Evolutionary conservation across 2,888 invertebrate species (phyloP).

Genomic region (Strigamia maritima): DNA sequence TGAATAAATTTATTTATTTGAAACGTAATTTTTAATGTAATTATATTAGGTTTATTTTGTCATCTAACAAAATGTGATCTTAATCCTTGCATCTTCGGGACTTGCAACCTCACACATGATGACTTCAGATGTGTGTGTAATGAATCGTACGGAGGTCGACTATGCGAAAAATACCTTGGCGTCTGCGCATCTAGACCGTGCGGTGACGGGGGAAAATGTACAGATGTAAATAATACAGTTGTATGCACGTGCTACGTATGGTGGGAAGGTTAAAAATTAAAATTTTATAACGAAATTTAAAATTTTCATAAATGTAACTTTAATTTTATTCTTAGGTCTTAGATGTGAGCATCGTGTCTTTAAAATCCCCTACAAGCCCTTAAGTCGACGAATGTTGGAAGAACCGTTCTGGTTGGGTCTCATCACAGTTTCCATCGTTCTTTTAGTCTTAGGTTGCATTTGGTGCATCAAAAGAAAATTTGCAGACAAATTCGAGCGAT

Average conservation of each 20-base stretch:
- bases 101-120: conserved; percentile 55
- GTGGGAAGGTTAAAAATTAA: conserved; percentile 61
- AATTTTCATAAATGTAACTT: not conserved
- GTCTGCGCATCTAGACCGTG: conserved; percentile 73
- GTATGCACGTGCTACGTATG: conserved; percentile 71
- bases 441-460: conserved; percentile 72
- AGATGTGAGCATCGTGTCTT: conserved; percentile 68
- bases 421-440: conserved; percentile 75
- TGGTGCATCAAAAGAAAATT: conserved; percentile 84
- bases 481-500: conserved; percentile 78
- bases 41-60: conserved; percentile 67
- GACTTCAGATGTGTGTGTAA: conserved; percentile 65
- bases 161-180: conserved; percentile 65
- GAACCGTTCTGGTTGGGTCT: conserved; percentile 87
- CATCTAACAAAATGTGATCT: conserved; percentile 71
- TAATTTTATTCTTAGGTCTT: conserved; percentile 52
- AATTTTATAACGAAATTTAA: not conserved
- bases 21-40: not conserved
- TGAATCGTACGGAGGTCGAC: conserved; percentile 62
- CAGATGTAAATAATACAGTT: conserved; percentile 61
- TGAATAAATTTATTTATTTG: conserved; percentile 37
- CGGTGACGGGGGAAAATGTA: conserved; percentile 70
- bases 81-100: conserved; percentile 66
- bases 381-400: conserved; percentile 76
- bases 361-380: conserved; percentile 66